Conservation (phyloP, 1,140 invertebrate species). For the Eurosta solidaginis region DNA sequence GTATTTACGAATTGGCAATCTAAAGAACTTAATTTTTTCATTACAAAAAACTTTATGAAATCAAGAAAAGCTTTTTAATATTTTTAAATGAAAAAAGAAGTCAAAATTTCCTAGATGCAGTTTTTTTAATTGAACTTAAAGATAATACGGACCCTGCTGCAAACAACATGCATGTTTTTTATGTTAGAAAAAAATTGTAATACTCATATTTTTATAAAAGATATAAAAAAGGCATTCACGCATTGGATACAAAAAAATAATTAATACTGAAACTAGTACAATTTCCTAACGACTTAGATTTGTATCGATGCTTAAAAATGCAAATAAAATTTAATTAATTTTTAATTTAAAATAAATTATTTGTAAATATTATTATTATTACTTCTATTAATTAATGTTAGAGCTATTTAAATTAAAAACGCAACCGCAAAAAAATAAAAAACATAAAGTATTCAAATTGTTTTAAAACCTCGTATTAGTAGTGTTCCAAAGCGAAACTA, state of each 20-base stretch:
- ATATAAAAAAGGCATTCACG: neutral
- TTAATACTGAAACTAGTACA: conserved; percentile 2
- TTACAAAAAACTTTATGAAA: no score
- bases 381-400: neutral
- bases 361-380: conserved; percentile 9
- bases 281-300: neutral
- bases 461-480: neutral
- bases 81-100: no score
- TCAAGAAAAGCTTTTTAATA: no score
- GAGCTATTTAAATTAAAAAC: neutral
- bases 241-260: neutral
- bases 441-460: neutral
- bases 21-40: no score
- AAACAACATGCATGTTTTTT: neutral
- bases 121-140: no score
- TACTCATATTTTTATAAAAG: neutral
- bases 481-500: neutral
- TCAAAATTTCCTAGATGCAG: no score
- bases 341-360: neutral
- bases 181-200: neutral
- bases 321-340: neutral
- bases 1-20: no score
- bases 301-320: neutral
- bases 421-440: neutral
- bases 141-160: no score